Base-by-base conservation (phyloP, 2,113 vertebrate genomes). In the Sakesphorus luctuosus region DNA sequence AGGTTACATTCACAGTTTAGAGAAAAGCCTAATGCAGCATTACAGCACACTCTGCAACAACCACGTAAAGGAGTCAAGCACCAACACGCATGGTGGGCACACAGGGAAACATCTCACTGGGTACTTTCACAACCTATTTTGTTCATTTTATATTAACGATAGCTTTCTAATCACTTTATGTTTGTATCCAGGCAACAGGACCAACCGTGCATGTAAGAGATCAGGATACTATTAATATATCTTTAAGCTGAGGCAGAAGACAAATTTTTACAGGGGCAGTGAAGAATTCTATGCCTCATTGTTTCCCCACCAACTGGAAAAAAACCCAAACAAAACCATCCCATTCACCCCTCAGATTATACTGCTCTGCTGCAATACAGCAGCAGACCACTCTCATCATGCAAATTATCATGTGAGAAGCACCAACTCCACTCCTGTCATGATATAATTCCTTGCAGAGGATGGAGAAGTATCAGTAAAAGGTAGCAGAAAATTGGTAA, bases 101-200 rank as follows among this genome's bases (percentile, higher is more conserved):
- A 36, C 2, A 31, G 18, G 38, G 56, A 52, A 86, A 11, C 35
- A 28, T 28, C 8, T n/a, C 79, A 59, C 26, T 49, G 55, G 46
- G 50, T 55, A 80, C 33, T 53, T 84, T 26, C 31, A 65, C 26
- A 47, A 88, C 44, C 50, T 26, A 88, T 72, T 95, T 94, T 81
- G 56, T 75, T 93, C 79, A 61, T 35, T 92, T 92, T 59, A 38
- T 84, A 95, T 94, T 78, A 94, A 92, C n/a, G 52, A 87, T 72
- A 87, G 56, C 33, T 91, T 94, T 89, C 66, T 87, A 93, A 94
- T 89, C 85, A 90, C 56, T 86, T 90, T 52, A 59, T 29, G n/a
- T 81, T 92, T 89, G 76, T 93, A 93, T 87, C 96, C 59, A 88
- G 82, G 90, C 93, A 96, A 96, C 92, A 93, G 65, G 66, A 93